A percentile compares a stretch with the other conserved stretches of the same genome.
phyloP scores from a whole-genome alignment of 2,113 vertebrate species.

The Azemiops feae region DNA sequence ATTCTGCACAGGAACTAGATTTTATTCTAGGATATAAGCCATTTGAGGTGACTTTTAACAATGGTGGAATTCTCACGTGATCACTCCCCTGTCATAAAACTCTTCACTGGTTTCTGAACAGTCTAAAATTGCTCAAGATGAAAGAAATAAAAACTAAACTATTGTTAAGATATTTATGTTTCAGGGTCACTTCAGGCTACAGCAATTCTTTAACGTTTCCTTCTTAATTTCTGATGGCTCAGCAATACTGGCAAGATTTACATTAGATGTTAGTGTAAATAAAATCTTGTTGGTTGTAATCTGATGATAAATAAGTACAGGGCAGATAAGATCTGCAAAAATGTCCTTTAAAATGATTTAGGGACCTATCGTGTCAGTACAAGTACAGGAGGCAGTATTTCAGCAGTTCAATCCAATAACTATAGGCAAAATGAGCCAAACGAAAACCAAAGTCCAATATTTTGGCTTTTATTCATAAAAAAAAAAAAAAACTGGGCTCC shows the following conservation, averaged over 20 bases:
- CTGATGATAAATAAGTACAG: not conserved
- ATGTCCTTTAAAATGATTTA: not conserved
- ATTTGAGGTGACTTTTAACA: not conserved
- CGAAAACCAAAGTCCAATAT: no score
- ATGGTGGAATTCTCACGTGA: not conserved
- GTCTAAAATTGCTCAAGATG: not conserved
- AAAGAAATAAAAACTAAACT: not conserved
- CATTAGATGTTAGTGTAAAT: not conserved
- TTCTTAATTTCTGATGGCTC: constrained; percentile 22
- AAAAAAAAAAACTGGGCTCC: not conserved
- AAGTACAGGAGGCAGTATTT: not conserved
- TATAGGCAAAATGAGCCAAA: not conserved
- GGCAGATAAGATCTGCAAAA: not conserved
- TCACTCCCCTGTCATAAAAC: not conserved
- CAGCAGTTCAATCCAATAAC: not conserved
- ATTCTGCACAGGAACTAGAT: not conserved
- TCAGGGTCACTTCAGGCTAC: not conserved
- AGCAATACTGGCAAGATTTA: not conserved
- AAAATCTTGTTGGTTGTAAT: constrained; percentile 11
- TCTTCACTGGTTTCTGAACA: not conserved
- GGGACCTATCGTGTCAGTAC: not conserved
- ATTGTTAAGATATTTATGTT: not conserved
- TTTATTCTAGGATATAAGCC: not conserved
- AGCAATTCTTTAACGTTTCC: constrained; percentile 2
- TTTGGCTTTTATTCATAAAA: accelerated